Percentiles rank a stretch among this genome's conserved stretches.
These are phyloP conservation scores for Chloropsis cyanopogon DNA, from an alignment of 2,113 vertebrate species.

Conservation along the genomic window DNA sequence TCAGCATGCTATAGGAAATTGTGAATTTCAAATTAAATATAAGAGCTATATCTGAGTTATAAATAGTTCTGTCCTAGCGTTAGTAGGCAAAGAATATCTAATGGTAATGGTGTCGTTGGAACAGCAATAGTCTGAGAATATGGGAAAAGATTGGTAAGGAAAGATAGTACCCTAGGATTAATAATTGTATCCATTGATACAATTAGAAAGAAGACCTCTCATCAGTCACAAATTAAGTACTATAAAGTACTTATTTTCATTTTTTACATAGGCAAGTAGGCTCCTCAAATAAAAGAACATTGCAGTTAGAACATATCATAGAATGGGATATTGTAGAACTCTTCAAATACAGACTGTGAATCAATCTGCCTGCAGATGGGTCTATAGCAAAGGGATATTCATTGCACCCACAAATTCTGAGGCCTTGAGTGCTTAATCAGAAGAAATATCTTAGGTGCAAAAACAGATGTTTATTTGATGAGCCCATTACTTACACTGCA, in stretches of 20 bases:
- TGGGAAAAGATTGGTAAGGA: neutral
- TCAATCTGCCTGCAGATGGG: neutral
- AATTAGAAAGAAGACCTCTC: neutral
- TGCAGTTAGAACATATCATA: neutral
- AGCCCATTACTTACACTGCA: neutral
- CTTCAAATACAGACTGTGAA: neutral
- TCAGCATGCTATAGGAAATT: neutral
- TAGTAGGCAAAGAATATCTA: neutral
- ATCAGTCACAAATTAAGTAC: neutral
- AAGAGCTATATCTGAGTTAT: neutral
- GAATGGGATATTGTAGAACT: neutral
- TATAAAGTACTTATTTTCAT: neutral
- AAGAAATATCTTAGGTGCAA: neutral
- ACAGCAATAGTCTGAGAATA: neutral
- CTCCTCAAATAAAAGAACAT: neutral
- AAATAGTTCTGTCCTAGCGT: neutral
- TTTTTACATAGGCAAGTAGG: neutral
- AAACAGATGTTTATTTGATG: neutral
- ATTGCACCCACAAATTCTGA: neutral
- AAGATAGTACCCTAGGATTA: neutral
- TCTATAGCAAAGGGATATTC: neutral
- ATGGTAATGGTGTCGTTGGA: neutral
- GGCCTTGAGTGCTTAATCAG: neutral
- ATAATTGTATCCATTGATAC: neutral
- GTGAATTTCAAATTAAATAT: neutral